phyloP scores from a whole-genome alignment of 2,888 invertebrate species.

The Dasypogon diadema region DNA sequence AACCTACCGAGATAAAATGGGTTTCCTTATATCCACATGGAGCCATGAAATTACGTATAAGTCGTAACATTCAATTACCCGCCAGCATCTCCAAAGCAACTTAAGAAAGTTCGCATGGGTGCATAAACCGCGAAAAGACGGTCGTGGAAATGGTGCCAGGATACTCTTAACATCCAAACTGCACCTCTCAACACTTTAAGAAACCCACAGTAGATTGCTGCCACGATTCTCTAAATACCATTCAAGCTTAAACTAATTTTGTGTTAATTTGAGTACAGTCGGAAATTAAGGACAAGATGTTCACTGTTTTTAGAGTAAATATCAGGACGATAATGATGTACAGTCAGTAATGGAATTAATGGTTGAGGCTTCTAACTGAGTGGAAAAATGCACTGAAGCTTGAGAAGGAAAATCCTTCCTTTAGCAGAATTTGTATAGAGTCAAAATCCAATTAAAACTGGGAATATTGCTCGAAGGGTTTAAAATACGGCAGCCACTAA shows the following conservation, averaged over 20 bases:
- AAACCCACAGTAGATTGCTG: background rate
- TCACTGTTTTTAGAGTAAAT: too few relatives aligned
- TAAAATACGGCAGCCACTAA: too few relatives aligned
- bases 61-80: slow-evolving; percentile 40
- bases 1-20: slow-evolving; percentile 4
- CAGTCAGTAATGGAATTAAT: too few relatives aligned
- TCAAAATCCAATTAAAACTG: too few relatives aligned
- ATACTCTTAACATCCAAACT: background rate
- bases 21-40: slow-evolving; percentile 5
- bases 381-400: too few relatives aligned
- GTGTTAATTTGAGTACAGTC: background rate
- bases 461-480: too few relatives aligned
- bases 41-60: slow-evolving; percentile 37
- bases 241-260: slow-evolving; percentile 25
- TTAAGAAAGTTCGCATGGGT: slow-evolving; percentile 1
- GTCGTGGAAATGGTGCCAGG: slow-evolving; percentile 18
- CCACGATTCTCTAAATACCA: background rate
- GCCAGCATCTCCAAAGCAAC: slow-evolving; percentile 9
- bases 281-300: too few relatives aligned
- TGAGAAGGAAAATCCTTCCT: too few relatives aligned
- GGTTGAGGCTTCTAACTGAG: too few relatives aligned
- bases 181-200: background rate
- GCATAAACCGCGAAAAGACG: slow-evolving; percentile 28
- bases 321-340: too few relatives aligned
- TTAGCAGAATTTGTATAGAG: too few relatives aligned